phyloP scores from a whole-genome alignment of 2,888 invertebrate species.

The Mesorhabditis spiculigera region DNA sequence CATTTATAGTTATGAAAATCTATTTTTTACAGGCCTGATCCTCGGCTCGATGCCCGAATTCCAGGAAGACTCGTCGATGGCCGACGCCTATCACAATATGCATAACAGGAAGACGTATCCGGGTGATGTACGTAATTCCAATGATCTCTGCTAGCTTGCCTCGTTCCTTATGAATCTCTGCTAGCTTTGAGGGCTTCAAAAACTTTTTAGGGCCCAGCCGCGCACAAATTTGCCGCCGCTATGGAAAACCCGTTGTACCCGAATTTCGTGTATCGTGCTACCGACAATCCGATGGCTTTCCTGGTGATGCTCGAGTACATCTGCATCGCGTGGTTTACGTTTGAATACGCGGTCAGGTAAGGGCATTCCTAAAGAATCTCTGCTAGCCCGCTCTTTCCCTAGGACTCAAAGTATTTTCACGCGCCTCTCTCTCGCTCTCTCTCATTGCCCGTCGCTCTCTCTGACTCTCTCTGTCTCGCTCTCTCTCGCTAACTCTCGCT shows the following conservation, averaged over 20 bases:
- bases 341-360: slow-evolving; percentile 49
- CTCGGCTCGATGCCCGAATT: slow-evolving; percentile 57
- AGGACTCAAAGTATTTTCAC: too few species aligned
- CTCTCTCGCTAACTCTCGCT: too few species aligned
- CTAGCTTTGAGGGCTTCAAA: not conserved
- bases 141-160: too few species aligned
- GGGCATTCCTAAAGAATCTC: not conserved
- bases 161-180: not conserved
- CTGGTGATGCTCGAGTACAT: slow-evolving; percentile 50
- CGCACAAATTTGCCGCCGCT: not conserved
- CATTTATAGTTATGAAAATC: too few species aligned
- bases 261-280: slow-evolving; percentile 38
- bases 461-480: too few species aligned
- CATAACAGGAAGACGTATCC: slow-evolving; percentile 23
- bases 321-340: slow-evolving; percentile 57
- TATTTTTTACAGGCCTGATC: slow-evolving; percentile 39
- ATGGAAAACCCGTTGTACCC: slow-evolving; percentile 4
- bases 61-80: slow-evolving; percentile 48
- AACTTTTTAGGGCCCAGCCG: not conserved
- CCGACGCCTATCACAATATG: slow-evolving; percentile 48
- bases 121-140: not conserved
- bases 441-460: too few species aligned
- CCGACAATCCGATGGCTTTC: slow-evolving; percentile 42
- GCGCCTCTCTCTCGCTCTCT: too few species aligned
- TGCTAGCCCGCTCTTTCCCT: too few species aligned